Evolutionary conservation across 2,888 invertebrate genomes (phyloP), one percentile per base, ranked within the genome.

Genomic region (Cephus nigrinus): DNA sequence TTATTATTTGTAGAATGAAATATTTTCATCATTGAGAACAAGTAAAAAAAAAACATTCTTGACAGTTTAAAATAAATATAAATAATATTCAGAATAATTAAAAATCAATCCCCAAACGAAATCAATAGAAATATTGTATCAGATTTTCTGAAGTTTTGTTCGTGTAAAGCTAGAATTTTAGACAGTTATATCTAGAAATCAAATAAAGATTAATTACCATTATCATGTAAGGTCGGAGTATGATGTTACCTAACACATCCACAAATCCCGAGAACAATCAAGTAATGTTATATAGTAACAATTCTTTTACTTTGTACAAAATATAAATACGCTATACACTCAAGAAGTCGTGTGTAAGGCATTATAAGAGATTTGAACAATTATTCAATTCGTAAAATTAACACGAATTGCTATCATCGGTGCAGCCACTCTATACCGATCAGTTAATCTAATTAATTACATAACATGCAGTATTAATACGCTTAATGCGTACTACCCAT

Each of bases 271-370:
- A 55, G 15, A 55, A 23, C 40, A 23, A 55, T 55, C 40, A 55
- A 40, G 23, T 23, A 40, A 40, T 23, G 23, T 55, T 55, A 55
- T 75, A 31, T 36, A 40, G 34, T 55, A 79, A 73, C 55, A 76
- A 73, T 74, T 73, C 35, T 79, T 78, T 69, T 34, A 78, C 77
- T 81, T 80, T 81, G 79, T 83, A 83, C 81, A 83, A 82, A 81
- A 79, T 79, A 78, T 81, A 79, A 81, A 79, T 79, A 81, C 80
- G 69, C 77, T 75, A 69, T 55, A 55, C 40, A 23, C 40, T 55
- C 40, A 55, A 55, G 40, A 55, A 9, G 5, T 55, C 40, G 23
- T 0, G 23, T 9, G 15, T 55, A 23, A 55, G 40, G 40, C 40
- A 55, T 55, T 40, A 23, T 55, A 23, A 55, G 40, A 23, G 40